Evolutionary conservation across 2,113 vertebrate genomes (phyloP).

Genomic region (Uropsilus gracilis): DNA sequence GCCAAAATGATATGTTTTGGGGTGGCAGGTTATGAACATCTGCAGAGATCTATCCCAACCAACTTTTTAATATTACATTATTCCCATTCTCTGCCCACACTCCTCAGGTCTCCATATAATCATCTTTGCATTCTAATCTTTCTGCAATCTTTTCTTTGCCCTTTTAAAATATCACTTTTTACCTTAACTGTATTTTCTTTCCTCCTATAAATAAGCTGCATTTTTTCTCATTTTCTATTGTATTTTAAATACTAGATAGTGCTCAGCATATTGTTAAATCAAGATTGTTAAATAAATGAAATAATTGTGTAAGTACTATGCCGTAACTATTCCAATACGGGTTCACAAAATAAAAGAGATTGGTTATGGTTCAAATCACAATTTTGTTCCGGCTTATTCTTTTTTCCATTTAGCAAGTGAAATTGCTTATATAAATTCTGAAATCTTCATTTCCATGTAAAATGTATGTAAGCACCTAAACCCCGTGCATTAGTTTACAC

Average conservation of each 20-base stretch:
- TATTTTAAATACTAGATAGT: neutral
- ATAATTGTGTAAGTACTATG: neutral
- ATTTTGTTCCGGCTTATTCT: neutral
- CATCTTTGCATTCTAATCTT: neutral
- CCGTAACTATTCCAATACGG: neutral
- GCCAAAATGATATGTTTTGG: neutral
- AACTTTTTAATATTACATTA: neutral
- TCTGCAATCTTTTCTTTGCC: neutral
- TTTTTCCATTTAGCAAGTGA: neutral
- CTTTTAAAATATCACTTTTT: neutral
- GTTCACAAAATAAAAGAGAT: neutral
- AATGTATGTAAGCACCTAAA: neutral
- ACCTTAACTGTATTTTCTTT: neutral
- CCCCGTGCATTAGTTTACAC: neutral
- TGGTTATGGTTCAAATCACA: neutral
- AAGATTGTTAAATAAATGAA: neutral
- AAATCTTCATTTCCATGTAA: neutral
- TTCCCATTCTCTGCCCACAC: neutral
- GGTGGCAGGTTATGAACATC: neutral
- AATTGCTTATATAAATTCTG: neutral
- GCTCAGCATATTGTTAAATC: neutral
- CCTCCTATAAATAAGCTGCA: neutral
- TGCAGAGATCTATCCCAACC: neutral
- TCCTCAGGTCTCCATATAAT: accelerated
- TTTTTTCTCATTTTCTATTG: neutral